phyloP scores from a whole-genome alignment of 2,113 vertebrate species.

The Hippolais icterina region DNA sequence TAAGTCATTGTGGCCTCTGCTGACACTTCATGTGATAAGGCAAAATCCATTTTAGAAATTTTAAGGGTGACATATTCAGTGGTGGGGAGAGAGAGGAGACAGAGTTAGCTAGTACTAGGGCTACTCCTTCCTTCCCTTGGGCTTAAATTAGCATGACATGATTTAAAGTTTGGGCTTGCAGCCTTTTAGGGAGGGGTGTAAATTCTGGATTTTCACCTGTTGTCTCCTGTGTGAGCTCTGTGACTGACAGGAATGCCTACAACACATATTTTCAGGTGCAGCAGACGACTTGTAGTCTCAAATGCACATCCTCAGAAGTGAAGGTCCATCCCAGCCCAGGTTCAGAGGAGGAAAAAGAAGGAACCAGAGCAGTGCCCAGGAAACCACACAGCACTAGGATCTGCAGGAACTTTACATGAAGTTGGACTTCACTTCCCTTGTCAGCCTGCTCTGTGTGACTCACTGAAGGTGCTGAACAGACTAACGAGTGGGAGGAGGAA shows the following conservation, averaged over 20 bases:
- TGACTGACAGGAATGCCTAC: background rate
- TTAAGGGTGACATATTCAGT: background rate
- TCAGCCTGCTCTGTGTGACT: slow-evolving; percentile 53
- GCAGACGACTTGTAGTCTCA: rapidly evolving
- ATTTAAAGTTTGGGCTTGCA: background rate
- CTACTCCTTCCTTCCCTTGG: background rate
- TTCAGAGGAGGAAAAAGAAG: background rate
- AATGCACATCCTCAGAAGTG: background rate
- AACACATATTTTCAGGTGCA: background rate
- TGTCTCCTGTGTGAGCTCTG: background rate
- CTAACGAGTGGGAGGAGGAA: slow-evolving; percentile 63
- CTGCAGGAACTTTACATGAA: slow-evolving; percentile 18
- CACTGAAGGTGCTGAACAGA: slow-evolving; percentile 53
- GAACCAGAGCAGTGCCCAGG: background rate
- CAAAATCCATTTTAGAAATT: background rate
- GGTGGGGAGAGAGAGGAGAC: background rate
- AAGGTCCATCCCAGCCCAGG: background rate
- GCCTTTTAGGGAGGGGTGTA: background rate
- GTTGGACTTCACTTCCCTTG: slow-evolving; percentile 31
- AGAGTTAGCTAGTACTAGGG: background rate
- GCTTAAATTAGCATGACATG: background rate
- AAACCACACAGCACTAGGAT: background rate
- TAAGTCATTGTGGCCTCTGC: background rate
- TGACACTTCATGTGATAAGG: background rate
- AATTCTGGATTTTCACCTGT: background rate